Evolutionary conservation across 2,113 vertebrate species (phyloP).

Genomic region (Mus musculus): GRCm39 chrX:68826501-68827000

Average conservation of each 20-base stretch:
- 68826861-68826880: neutral
- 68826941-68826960: neutral
- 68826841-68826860: neutral
- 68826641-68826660: conserved; percentile 82
- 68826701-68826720: conserved; percentile 65
- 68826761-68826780: conserved; percentile 28
- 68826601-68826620: conserved; percentile 76
- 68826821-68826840: neutral
- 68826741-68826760: conserved; percentile 38
- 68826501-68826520: conserved; percentile 83
- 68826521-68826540: conserved; percentile 78
- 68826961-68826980: neutral
- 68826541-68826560: conserved; percentile 83
- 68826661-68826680: conserved; percentile 81
- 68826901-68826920: neutral
- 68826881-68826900: neutral
- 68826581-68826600: conserved; percentile 84
- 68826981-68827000: neutral
- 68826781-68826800: conserved; percentile 16
- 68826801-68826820: neutral
- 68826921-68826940: neutral
- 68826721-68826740: conserved; percentile 79
- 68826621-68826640: conserved; percentile 80
- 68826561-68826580: conserved; percentile 83
- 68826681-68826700: conserved; percentile 73